Base-by-base conservation (phyloP, 23 tunicate species). In the Styela clava region DNA sequence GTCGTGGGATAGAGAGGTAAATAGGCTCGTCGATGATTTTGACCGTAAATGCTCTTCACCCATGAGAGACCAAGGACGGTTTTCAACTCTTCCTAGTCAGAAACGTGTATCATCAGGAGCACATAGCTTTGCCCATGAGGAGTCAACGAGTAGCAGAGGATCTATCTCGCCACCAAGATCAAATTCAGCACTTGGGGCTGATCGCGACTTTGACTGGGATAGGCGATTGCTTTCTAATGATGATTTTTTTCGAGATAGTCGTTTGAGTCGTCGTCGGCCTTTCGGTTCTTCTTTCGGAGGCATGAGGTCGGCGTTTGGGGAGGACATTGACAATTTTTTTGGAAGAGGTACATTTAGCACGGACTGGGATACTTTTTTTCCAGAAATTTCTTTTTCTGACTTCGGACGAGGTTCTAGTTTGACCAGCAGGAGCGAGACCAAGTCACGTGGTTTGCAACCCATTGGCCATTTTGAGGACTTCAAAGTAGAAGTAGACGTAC, bases 281-380 rank as follows among this genome's bases (percentile, higher is more conserved):
- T 36, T 56, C 22, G 81, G 37, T 24, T 64, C 68, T 12, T 64
- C 81, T 0, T 76, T 76, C 37, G 81, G 81, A 24, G 31, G 27
- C 23, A 76, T 52, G 31, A 31, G 77, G 16, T 76, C 81, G 9
- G 31, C 62, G 0, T 76, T 76, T 52, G 81, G 81, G 28, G 81
- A 52, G 1, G 81, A 76, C 52, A 44, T 76, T 20, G 81, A 76
- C 24, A 36, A 64, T 7, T 76, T 76, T 52, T 76, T 76, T 52
- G 81, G 81, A 7, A 23, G 81, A 19, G 65, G 81, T 0, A 52
- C 64, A 21, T 71, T 71, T 34, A 71, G 77, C 77, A 36, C 64
- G 16, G 81, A 51, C 12, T 76, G 81, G 81, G 81, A 76, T 76
- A 76, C 81, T 9, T 76, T 76, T 52, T 76, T 76, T 44, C 81